These are phyloP conservation scores for Malurus leucopterus DNA, from an alignment of 2,797 vertebrate genomes.

Conservation along the genomic window DNA sequence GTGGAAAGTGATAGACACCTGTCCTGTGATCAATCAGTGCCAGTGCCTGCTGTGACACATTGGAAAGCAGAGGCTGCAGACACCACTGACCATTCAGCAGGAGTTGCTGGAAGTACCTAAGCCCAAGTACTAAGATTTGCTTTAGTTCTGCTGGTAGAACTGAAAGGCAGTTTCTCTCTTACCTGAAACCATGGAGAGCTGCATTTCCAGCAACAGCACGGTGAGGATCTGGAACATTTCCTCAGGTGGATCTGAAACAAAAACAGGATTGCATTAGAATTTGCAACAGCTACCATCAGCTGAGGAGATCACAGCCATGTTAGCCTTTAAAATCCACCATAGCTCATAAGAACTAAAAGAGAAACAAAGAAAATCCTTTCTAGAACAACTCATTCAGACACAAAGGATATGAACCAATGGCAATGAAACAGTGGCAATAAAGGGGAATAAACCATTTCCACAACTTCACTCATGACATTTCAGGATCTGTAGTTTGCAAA, in stretches of 20 bases:
- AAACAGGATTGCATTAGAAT: background rate
- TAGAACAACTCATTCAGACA: background rate
- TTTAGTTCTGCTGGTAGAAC: background rate
- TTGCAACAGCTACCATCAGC: background rate
- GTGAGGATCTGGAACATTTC: conserved; percentile 52
- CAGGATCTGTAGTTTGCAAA: background rate
- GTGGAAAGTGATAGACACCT: accelerated
- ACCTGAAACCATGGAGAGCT: conserved; percentile 36
- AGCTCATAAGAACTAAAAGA: background rate
- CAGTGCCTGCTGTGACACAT: background rate
- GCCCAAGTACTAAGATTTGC: accelerated
- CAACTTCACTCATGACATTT: background rate
- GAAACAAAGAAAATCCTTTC: background rate
- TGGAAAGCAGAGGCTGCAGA: background rate
- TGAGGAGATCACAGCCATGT: background rate
- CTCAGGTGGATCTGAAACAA: conserved; percentile 44
- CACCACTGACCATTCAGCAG: background rate
- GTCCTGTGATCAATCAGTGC: background rate
- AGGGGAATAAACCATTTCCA: background rate
- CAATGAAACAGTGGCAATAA: background rate
- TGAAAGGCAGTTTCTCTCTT: background rate
- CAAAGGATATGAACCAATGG: background rate
- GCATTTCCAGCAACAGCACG: conserved; percentile 15
- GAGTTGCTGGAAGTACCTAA: background rate
- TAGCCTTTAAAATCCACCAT: background rate